Conservation (phyloP, 2,113 vertebrate species). For the Forbesichthys papilliferus region DNA sequence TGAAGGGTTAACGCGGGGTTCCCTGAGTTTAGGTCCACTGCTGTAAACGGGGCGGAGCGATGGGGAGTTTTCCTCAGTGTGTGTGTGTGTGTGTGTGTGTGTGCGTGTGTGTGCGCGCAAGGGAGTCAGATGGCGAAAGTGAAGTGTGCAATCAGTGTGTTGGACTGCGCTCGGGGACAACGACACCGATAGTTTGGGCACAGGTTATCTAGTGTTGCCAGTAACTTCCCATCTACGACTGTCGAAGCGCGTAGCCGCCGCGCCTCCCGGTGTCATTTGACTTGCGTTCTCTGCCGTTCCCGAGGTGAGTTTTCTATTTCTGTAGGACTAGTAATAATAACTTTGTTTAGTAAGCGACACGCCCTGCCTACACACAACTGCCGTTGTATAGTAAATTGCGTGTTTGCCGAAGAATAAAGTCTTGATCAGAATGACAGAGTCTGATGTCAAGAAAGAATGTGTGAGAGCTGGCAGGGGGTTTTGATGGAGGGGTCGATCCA, state of each 20-base stretch:
- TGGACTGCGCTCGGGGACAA: not conserved
- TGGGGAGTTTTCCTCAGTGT: not conserved
- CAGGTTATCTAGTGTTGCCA: not conserved
- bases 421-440: too few species aligned
- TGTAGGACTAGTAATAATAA: too few species aligned
- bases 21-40: not conserved
- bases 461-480: too few species aligned
- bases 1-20: constrained; percentile 1
- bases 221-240: not conserved
- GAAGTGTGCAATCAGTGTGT: not conserved
- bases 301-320: too few species aligned
- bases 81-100: not conserved
- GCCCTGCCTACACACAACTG: too few species aligned
- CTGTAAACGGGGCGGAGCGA: not conserved
- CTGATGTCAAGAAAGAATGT: too few species aligned
- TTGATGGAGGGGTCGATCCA: too few species aligned
- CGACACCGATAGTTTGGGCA: not conserved
- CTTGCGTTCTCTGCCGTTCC: too few species aligned
- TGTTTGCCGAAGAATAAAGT: too few species aligned
- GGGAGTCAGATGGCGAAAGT: constrained; percentile 1
- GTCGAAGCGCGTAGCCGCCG: too few species aligned
- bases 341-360: too few species aligned
- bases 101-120: not conserved
- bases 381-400: too few species aligned
- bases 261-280: not conserved